A percentile compares a stretch with the other conserved stretches of the same genome.
Evolutionary conservation across 2,113 vertebrate genomes (phyloP).

Genomic region (Caranx melampygus): DNA sequence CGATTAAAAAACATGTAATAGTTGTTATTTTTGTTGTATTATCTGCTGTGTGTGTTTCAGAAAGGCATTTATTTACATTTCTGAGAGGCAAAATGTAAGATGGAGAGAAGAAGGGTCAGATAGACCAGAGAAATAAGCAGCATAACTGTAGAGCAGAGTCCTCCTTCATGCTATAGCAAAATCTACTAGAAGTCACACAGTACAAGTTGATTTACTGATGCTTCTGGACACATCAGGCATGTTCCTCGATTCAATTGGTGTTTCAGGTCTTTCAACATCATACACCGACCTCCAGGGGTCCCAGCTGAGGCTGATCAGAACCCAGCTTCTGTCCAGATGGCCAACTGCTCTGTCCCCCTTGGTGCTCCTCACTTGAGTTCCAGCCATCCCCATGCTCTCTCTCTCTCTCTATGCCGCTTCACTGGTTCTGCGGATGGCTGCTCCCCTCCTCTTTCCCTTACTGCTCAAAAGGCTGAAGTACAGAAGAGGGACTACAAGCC

Average conservation of each 20-base stretch:
- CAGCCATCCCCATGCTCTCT: conserved; percentile 28
- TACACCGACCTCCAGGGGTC: not conserved
- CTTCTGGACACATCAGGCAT: not conserved
- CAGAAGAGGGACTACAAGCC: not conserved
- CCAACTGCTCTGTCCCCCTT: conserved; percentile 30
- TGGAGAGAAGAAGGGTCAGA: no score
- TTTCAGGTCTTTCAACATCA: conserved; percentile 9
- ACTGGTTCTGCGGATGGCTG: not conserved
- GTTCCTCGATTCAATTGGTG: not conserved
- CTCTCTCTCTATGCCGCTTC: conserved; percentile 34
- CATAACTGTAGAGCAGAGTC: not conserved
- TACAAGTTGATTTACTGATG: not conserved
- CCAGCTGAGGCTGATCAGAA: conserved; percentile 41
- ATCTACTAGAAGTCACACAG: not conserved
- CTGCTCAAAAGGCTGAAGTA: not conserved
- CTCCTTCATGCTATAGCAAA: not conserved
- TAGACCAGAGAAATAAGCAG: not conserved
- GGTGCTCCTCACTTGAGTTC: conserved; percentile 38
- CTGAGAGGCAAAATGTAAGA: not conserved
- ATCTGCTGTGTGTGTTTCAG: not conserved
- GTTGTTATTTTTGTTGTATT: not conserved
- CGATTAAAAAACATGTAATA: no score
- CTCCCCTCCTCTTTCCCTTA: not conserved
- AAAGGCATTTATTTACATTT: not conserved
- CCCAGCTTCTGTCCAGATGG: conserved; percentile 43